Conservation (phyloP, 2,888 invertebrate species). For the Omphaloscelis lunosa region DNA sequence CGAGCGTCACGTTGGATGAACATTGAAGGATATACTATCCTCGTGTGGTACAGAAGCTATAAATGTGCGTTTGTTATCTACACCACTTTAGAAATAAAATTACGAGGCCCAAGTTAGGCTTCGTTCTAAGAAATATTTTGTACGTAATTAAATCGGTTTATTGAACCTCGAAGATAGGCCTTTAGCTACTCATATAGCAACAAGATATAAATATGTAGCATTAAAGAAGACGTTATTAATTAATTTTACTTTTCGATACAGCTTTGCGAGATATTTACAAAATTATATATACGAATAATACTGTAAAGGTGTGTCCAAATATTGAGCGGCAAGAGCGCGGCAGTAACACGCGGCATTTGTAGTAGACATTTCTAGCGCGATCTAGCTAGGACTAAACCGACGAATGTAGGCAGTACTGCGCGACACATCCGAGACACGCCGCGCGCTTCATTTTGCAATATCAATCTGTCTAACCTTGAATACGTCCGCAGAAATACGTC, state of each 20-base stretch:
- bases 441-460: too few species aligned
- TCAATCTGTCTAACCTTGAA: too few species aligned
- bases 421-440: too few species aligned
- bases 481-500: too few species aligned
- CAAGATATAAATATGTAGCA: not conserved
- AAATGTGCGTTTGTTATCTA: slow-evolving; percentile 59
- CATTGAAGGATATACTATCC: slow-evolving; percentile 68
- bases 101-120: slow-evolving; percentile 14
- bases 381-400: too few species aligned
- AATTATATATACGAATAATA: too few species aligned
- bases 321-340: too few species aligned
- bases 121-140: slow-evolving; percentile 14
- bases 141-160: slow-evolving; percentile 20
- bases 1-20: slow-evolving; percentile 64
- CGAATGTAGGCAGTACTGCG: too few species aligned
- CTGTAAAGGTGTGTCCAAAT: too few species aligned
- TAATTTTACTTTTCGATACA: not conserved
- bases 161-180: not conserved
- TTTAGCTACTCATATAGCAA: not conserved
- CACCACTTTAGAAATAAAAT: slow-evolving; percentile 57
- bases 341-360: too few species aligned
- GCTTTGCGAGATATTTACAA: not conserved
- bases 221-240: slow-evolving; percentile 11
- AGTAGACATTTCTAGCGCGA: too few species aligned
- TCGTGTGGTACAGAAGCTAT: slow-evolving; percentile 62